phyloP scores from a whole-genome alignment of 2,797 vertebrate species.

The Falco berigora region DNA sequence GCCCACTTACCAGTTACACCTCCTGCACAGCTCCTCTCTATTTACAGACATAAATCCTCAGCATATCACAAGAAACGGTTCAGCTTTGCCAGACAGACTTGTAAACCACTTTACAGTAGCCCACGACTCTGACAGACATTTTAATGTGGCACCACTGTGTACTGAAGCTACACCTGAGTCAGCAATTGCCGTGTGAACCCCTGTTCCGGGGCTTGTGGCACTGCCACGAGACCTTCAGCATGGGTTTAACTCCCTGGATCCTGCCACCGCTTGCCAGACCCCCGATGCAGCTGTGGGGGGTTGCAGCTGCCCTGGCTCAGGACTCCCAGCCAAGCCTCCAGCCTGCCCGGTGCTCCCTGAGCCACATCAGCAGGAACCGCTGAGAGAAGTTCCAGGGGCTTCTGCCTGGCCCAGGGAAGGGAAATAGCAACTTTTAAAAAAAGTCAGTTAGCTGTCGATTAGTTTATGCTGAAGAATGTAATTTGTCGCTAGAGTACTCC shows the following conservation, averaged over 20 bases:
- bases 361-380: neutral
- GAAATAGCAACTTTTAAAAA: neutral
- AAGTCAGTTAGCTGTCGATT: conserved; percentile 2
- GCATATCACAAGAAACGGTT: conserved; percentile 28
- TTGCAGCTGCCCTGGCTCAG: fast-evolving
- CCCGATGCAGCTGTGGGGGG: fast-evolving
- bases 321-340: neutral
- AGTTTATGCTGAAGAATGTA: neutral
- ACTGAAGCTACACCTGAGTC: neutral
- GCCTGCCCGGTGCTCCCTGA: neutral
- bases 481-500: neutral
- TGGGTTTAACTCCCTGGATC: fast-evolving
- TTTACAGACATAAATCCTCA: conserved; percentile 56
- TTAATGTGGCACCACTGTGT: neutral
- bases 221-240: neutral
- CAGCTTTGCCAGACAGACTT: conserved; percentile 35
- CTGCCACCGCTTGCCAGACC: neutral
- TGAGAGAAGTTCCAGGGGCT: neutral
- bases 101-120: conserved; percentile 20
- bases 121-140: conserved; percentile 1
- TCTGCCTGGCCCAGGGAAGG: neutral
- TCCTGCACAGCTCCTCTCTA: neutral
- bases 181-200: neutral
- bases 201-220: neutral
- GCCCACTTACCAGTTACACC: neutral